Conservation (phyloP, 2,888 invertebrate genomes). For the Hoplodrina ambigua region DNA sequence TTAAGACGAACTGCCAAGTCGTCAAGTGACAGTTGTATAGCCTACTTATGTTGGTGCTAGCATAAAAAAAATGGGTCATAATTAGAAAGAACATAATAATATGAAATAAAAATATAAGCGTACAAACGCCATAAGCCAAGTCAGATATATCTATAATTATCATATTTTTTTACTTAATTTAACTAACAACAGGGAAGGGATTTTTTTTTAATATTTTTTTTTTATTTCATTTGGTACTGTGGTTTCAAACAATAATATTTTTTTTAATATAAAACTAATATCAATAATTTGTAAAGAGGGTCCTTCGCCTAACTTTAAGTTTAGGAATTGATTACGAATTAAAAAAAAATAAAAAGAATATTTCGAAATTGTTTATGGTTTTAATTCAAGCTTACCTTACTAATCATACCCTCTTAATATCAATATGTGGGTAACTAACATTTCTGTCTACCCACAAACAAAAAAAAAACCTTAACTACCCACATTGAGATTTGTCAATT, state of each 20-base stretch:
- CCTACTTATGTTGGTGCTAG: too few relatives aligned
- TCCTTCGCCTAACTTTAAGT: slow-evolving; percentile 59
- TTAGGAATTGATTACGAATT: slow-evolving; percentile 45
- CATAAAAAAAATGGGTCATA: too few relatives aligned
- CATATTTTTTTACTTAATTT: background rate
- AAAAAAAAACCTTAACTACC: too few relatives aligned
- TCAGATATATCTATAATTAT: background rate
- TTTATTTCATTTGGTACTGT: background rate
- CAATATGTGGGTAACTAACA: too few relatives aligned
- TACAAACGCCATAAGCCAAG: background rate
- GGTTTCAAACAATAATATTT: too few relatives aligned
- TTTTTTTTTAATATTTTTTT: background rate
- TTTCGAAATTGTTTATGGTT: slow-evolving; percentile 23
- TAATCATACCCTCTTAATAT: too few relatives aligned
- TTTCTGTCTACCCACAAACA: too few relatives aligned
- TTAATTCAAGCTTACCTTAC: slow-evolving; percentile 19
- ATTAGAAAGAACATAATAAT: too few relatives aligned
- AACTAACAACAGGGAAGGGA: background rate
- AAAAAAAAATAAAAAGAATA: slow-evolving; percentile 42
- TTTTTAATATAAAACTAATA: slow-evolving; percentile 1
- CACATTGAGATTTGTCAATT: too few relatives aligned
- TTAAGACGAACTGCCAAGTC: too few relatives aligned
- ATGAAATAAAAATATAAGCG: too few relatives aligned
- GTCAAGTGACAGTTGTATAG: too few relatives aligned
- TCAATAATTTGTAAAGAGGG: slow-evolving; percentile 58